phyloP scores from a whole-genome alignment of 2,797 vertebrate species.

The Borostomias antarcticus region DNA sequence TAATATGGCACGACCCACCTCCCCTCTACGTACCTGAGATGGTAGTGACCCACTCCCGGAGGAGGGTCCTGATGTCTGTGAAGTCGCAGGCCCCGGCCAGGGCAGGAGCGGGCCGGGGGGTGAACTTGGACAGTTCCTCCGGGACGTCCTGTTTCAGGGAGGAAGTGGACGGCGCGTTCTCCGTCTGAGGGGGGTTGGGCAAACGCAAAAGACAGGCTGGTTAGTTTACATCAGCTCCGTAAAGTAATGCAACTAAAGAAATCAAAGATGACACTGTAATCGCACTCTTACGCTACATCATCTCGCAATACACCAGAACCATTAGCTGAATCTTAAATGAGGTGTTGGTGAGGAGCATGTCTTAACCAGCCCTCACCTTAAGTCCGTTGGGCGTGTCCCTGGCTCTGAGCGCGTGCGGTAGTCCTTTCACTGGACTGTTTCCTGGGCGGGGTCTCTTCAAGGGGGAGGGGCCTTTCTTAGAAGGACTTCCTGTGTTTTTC shows the following conservation, averaged over 20 bases:
- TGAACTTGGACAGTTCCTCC: conserved; percentile 50
- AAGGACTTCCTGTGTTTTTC: conserved; percentile 79
- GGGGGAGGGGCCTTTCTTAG: conserved; percentile 85
- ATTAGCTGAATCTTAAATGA: not conserved
- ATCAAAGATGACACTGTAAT: too few species aligned
- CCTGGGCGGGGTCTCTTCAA: conserved; percentile 77
- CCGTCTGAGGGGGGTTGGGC: conserved; percentile 75
- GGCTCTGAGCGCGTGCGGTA: conserved; percentile 74
- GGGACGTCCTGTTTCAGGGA: conserved; percentile 60
- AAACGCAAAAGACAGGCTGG: not conserved
- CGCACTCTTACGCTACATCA: too few species aligned
- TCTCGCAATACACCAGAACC: not conserved
- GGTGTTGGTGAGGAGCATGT: not conserved
- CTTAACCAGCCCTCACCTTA: conserved; percentile 75
- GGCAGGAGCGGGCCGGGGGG: conserved; percentile 78
- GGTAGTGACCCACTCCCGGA: conserved; percentile 95
- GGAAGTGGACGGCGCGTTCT: conserved; percentile 79
- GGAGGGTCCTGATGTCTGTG: conserved; percentile 86
- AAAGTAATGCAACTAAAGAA: not conserved
- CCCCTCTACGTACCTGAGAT: conserved; percentile 53
- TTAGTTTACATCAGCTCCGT: not conserved
- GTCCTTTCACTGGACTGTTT: conserved; percentile 82
- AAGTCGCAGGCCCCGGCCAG: conserved; percentile 92
- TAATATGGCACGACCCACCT: not conserved
- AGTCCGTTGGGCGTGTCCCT: conserved; percentile 64